A percentile compares a stretch with the other conserved stretches of the same genome.
Evolutionary conservation across 2,888 invertebrate species (phyloP).

Genomic region (Labia minor): DNA sequence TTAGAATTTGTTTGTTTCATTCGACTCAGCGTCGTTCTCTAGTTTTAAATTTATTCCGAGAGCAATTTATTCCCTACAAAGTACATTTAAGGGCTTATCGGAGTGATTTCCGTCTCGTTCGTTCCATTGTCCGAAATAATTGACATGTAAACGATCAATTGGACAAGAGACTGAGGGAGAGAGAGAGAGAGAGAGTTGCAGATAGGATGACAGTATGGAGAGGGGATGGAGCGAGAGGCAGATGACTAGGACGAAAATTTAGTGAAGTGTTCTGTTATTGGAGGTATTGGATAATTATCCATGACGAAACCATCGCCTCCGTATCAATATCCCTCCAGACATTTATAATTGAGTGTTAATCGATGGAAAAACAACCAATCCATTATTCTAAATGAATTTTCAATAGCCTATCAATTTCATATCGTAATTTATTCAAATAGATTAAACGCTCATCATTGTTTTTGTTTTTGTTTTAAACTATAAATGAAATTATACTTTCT

Average conservation of each 20-base stretch:
- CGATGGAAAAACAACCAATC: background rate
- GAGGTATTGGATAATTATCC: slow-evolving; percentile 13
- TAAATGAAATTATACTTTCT: no score
- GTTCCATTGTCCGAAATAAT: slow-evolving; percentile 2
- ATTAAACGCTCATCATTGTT: no score
- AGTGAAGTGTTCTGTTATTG: background rate
- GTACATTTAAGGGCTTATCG: slow-evolving; percentile 1
- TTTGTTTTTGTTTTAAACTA: no score
- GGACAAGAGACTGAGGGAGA: background rate
- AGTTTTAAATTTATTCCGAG: no score
- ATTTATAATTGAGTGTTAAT: background rate
- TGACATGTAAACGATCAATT: slow-evolving; percentile 13
- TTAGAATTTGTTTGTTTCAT: no score
- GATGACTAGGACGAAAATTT: background rate
- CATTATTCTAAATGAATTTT: background rate
- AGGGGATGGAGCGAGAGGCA: background rate
- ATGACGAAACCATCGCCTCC: background rate
- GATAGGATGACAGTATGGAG: no score
- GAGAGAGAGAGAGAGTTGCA: background rate
- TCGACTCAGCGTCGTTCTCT: no score
- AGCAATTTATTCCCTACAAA: background rate
- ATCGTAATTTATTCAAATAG: no score
- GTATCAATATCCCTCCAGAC: no score
- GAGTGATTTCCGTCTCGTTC: slow-evolving; percentile 13
- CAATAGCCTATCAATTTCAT: no score